Evolutionary conservation across 2,888 invertebrate species (phyloP).

Genomic region (Choreutis nemorana): DNA sequence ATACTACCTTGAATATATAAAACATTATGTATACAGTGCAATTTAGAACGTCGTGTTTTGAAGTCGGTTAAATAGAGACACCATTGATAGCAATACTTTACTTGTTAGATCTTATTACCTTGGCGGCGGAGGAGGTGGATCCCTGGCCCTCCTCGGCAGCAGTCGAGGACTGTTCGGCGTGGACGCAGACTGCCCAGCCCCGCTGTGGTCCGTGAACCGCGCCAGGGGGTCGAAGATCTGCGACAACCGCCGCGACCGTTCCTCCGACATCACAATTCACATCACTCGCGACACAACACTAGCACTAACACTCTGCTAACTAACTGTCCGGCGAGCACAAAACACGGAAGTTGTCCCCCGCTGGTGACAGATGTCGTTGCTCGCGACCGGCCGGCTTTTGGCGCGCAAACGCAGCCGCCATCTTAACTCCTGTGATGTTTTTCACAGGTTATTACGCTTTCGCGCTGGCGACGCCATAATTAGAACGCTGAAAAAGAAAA

Average conservation of each 20-base stretch:
- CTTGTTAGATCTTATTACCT: conserved; percentile 27
- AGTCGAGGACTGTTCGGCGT: conserved; percentile 79
- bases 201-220: conserved; percentile 73
- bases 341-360: conserved; percentile 33
- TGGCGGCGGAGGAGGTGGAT: conserved; percentile 57
- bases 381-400: conserved; percentile 31
- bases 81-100: background rate
- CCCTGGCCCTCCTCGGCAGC: conserved; percentile 65
- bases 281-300: conserved; percentile 47
- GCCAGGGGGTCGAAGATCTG: conserved; percentile 85
- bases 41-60: too few relatives aligned
- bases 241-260: conserved; percentile 77
- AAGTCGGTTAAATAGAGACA: too few relatives aligned
- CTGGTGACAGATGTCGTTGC: conserved; percentile 40
- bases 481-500: conserved; percentile 56
- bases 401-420: conserved; percentile 48
- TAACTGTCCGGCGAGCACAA: conserved; percentile 43
- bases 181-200: conserved; percentile 63
- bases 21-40: too few relatives aligned
- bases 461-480: conserved; percentile 30
- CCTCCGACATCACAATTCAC: conserved; percentile 65
- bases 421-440: conserved; percentile 43
- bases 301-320: conserved; percentile 37
- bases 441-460: conserved; percentile 44
- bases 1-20: too few relatives aligned